Percentiles rank a stretch among this genome's conserved stretches.
Evolutionary conservation across 1,140 invertebrate genomes (phyloP).

Genomic region (Callitettix versicolor): DNA sequence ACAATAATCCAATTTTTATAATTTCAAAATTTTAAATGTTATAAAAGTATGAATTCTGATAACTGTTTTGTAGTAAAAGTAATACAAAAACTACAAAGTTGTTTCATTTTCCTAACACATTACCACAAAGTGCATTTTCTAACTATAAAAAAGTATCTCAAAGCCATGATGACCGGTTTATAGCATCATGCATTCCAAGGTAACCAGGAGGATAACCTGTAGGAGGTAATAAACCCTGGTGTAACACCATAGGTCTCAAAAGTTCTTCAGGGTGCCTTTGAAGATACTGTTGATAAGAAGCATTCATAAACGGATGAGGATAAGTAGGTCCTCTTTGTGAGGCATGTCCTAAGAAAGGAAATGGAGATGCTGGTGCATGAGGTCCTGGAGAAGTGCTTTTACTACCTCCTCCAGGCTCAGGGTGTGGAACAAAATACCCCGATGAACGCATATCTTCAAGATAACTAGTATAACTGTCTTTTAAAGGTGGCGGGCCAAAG

Average conservation of each 20-base stretch:
- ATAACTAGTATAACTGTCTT: conserved; percentile 42
- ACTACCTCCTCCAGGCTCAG: conserved; percentile 32
- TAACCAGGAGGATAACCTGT: conserved; percentile 43
- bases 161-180: conserved; percentile 44
- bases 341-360: conserved; percentile 39
- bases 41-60: too few relatives aligned
- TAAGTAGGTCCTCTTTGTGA: conserved; percentile 36
- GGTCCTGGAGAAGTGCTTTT: conserved; percentile 34
- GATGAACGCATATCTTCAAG: conserved; percentile 40
- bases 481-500: conserved; percentile 47
- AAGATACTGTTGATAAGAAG: conserved; percentile 57
- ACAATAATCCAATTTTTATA: too few relatives aligned
- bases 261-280: conserved; percentile 46
- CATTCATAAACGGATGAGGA: conserved; percentile 37
- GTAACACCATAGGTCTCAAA: conserved; percentile 41
- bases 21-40: too few relatives aligned
- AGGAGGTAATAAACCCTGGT: conserved; percentile 42
- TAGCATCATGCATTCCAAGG: conserved; percentile 53
- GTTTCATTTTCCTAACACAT: too few relatives aligned
- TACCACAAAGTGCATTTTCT: background rate
- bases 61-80: too few relatives aligned
- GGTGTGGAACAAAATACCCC: conserved; percentile 23
- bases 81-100: too few relatives aligned
- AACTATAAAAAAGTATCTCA: conserved; percentile 16
- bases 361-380: conserved; percentile 32